These are phyloP conservation scores for Parnassius orleans DNA, from an alignment of 2,888 invertebrate genomes.

Conservation along the genomic window DNA sequence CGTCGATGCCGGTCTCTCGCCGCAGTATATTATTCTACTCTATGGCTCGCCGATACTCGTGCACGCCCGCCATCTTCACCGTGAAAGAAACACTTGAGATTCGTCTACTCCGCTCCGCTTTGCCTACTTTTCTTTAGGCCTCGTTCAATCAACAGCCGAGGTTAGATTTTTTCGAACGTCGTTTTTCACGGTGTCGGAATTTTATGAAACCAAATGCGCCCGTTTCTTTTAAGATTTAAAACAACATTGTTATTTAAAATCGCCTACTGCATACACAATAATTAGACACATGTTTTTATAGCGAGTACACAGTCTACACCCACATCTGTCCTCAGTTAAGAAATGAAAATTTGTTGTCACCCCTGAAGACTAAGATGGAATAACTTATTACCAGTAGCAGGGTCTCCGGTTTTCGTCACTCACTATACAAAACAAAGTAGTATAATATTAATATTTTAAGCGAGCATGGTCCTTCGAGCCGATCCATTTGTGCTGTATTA, in stretches of 20 bases:
- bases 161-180: constrained; percentile 15
- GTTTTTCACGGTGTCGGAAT: constrained; percentile 8
- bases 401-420: too few species aligned
- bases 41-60: constrained; percentile 46
- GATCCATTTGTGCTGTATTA: too few species aligned
- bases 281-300: too few species aligned
- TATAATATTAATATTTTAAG: too few species aligned
- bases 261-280: too few species aligned
- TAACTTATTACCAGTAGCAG: too few species aligned
- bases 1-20: constrained; percentile 31
- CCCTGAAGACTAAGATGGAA: too few species aligned
- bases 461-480: too few species aligned
- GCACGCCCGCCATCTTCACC: constrained; percentile 67
- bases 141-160: constrained; percentile 31
- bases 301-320: too few species aligned
- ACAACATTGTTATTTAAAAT: neutral
- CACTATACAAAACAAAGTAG: too few species aligned
- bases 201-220: neutral
- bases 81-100: constrained; percentile 70
- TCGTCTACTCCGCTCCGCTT: constrained; percentile 62
- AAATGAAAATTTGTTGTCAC: too few species aligned
- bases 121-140: constrained; percentile 53
- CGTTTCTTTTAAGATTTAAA: neutral
- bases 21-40: constrained; percentile 4
- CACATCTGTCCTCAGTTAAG: too few species aligned